Evolutionary conservation across 2,888 invertebrate genomes (phyloP), one percentile per base, ranked within the genome.

Genomic region (Tenthredo notha): DNA sequence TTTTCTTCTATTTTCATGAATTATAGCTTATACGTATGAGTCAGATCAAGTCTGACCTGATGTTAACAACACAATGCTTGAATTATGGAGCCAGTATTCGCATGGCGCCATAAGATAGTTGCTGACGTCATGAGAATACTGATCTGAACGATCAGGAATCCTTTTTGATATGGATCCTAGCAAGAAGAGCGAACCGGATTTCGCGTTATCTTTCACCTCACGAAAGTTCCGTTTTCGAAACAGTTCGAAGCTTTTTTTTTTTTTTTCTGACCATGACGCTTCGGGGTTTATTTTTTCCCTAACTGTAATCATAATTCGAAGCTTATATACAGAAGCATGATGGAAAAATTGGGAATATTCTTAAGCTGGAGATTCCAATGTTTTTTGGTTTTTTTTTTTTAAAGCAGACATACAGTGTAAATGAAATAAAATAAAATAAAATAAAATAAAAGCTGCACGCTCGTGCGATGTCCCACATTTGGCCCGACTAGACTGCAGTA

Each of bases 121-220:
- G 67, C 67, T 67, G 67, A 67, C 67, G 67, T 67, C 67, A 67
- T 67, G 67, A 33, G 67, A 74, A 74, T 74, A 74, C 74, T 43
- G 74, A 74, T 74, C 74, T 10, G 21, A 21, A 21, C 74, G 74
- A 74, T 74, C 74, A 21, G 18, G 18, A 33, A 33, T 33, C 43
- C 40, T 7, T 43, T 18, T 21, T 43, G 74, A 74, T 43, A 74
- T 43, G 25, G 21, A 43, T 74, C 43, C 21, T 43, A 21, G 33
- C 25, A 33, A 33, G 67, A 67, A 67, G 12, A 67, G n/a, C 43
- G 43, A 18, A 5, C 4, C 15, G 6, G 1, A 15, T 67, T 12
- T 74, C 43, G 74, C 74, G 12, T 74, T 74, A 74, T 74, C 74
- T 25, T 74, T 74, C 43, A 43, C 21, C n/a, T 74, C 74, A 43